Base-by-base conservation (phyloP, 2,888 invertebrate genomes). In the Drosophila leonis region DNA sequence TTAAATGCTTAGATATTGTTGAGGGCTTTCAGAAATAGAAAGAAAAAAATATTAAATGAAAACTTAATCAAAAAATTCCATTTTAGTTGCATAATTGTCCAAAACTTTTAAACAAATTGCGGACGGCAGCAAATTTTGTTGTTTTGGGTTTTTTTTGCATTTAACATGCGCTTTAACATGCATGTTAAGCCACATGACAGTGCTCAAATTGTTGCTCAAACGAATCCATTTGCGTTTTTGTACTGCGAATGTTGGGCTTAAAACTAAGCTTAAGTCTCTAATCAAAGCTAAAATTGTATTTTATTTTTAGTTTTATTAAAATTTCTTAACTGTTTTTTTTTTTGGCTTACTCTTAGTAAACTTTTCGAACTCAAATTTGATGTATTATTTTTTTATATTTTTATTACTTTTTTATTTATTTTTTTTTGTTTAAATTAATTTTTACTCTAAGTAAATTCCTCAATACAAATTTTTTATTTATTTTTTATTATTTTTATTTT, bases 81-180 rank as follows among this genome's bases (percentile, higher is more conserved):
- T 20, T 52, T 35, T 5, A 24, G 0, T 42, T 51, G 13, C 35
- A 4, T 35, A 35, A 18, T 27, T 46, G 52, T 29, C 31, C 31
- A 20, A 62, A 35, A 51, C 12, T 52, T 37, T 42, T 46, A 31
- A 75, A 69, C 72, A 79, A 85, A 85, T 88, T 86, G 87, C 86
- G 83, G 83, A 83, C 83, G 83, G 83, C 88, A 88, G 83, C 83
- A 80, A 86, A 83, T 75, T 54, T 71, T 54, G 52, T 54, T 64
- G 61, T 44, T 51, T 41, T 18, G 7, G 35, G 9, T 24, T 10
- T 18, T 24, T 10, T 18, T 27, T n/a, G 12, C 12, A 39, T 39
- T 54, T 54, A n/a, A 39, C 54, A 37, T 27, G 39, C 24, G 12
- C 24, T 9, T 35, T 35, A 24, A 52, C 52, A n/a, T 52, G 35